phyloP scores from a whole-genome alignment of 2,113 vertebrate genomes.

The Chaenogobius annularis region DNA sequence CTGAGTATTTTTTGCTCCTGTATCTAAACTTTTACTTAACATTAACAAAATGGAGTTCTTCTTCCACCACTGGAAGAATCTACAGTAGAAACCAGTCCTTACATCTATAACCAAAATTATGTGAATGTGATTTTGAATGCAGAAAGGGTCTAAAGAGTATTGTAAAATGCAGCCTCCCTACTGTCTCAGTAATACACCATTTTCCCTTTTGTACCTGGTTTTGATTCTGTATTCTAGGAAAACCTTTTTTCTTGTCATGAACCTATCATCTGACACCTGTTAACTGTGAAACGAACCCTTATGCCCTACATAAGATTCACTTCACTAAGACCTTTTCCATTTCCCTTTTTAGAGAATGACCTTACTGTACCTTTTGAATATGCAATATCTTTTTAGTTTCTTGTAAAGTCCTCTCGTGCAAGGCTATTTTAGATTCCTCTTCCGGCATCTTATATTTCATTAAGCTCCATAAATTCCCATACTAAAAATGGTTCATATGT shows the following conservation, averaged over 20 bases:
- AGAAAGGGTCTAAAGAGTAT: too few species aligned
- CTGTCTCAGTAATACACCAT: neutral
- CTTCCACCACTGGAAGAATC: too few species aligned
- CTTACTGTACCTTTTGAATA: slow-evolving; percentile 5
- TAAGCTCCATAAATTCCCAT: neutral
- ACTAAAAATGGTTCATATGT: neutral
- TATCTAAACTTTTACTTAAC: too few species aligned
- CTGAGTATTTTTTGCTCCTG: too few species aligned
- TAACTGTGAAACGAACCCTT: neutral
- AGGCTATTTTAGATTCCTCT: neutral
- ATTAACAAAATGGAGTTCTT: too few species aligned
- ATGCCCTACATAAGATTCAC: neutral
- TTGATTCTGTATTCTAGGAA: neutral
- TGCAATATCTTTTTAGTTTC: neutral
- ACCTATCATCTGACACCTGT: neutral
- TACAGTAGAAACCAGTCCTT: too few species aligned
- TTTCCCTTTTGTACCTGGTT: neutral
- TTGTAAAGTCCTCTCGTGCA: neutral
- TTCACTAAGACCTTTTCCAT: neutral
- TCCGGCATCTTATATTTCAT: neutral
- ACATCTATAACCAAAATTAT: too few species aligned
- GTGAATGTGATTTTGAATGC: too few species aligned
- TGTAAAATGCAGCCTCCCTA: neutral
- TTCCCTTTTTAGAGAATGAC: neutral
- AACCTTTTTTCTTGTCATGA: neutral